A percentile compares a stretch with the other conserved stretches of the same genome.
These are phyloP conservation scores for Panthera leo DNA, from an alignment of 2,113 vertebrate species.

Conservation along the genomic window DNA sequence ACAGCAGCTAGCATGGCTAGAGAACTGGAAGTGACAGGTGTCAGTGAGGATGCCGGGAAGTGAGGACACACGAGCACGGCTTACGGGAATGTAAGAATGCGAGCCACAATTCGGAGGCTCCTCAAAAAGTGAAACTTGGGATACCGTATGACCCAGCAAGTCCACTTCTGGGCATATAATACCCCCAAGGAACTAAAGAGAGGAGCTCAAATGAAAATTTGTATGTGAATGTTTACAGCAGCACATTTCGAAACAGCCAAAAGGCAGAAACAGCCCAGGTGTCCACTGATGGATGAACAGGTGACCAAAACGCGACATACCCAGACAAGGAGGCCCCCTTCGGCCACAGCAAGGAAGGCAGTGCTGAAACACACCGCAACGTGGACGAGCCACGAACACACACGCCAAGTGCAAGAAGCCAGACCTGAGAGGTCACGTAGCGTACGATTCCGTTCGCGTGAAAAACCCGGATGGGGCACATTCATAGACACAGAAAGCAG, in stretches of 20 bases:
- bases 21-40: neutral
- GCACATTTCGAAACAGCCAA: neutral
- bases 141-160: neutral
- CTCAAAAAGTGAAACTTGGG: neutral
- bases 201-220: neutral
- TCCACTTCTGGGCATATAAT: rapidly evolving
- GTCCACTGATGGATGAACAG: no score
- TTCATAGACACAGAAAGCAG: neutral
- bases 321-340: rapidly evolving
- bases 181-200: neutral
- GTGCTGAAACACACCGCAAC: rapidly evolving
- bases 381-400: neutral
- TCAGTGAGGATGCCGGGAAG: neutral
- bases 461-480: neutral
- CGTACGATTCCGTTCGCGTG: neutral
- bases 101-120: neutral
- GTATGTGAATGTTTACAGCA: no score
- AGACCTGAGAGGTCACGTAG: neutral
- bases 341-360: neutral
- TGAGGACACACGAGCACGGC: rapidly evolving
- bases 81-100: neutral
- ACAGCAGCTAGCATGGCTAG: rapidly evolving
- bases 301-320: rapidly evolving
- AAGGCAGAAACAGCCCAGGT: no score
- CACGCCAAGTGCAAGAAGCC: neutral